Evolutionary conservation across 2,113 vertebrate genomes (phyloP), one percentile per base, ranked within the genome.

Genomic region (Nycticebus coucang): DNA sequence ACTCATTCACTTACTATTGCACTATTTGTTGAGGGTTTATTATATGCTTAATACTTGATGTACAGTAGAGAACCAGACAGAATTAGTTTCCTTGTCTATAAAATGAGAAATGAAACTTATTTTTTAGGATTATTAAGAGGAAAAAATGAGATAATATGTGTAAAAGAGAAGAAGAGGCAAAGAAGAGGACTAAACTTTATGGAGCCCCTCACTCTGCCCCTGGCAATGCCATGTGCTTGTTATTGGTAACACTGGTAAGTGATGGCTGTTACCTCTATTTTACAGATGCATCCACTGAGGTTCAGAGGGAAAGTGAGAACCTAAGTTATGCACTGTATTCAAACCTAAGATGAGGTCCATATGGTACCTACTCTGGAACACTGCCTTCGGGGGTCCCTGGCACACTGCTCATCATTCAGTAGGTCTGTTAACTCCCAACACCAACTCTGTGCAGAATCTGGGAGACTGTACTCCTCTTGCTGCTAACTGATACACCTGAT

Each of bases 81-180:
- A 77, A 3, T 75, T n/a, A 95, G 7, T 91, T 95, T 92, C 45
- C 5, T 82, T 92, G 85, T 79, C 21, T 87, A 15, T 86, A 75
- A 95, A 81, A 59, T 57, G 45, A 28, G 33, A 91, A 75, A 88
- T n/a, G 19, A 37, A 86, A 78, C 9, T 62, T 92, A 37, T 59
- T 9, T 92, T 84, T 88, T 78, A 88, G 55, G 53, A 45, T 68
- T 77, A 30, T 45, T 74, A 12, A 95, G 37, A 86, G 19, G 21
- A 87, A 4, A 53, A 60, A 92, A 71, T 86, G 14, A 91, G 53
- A 91, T 64, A 86, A 41, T 69, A 78, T 18, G 24, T 72, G 30
- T 78, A 87, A 71, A 93, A 80, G 24, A 87, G 71, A 90, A 4
- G 60, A 72, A 57, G 26, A 68, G 45, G 30, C n/a, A 86, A 86